These are phyloP conservation scores for Anastrepha ludens DNA, from an alignment of 1,140 invertebrate species.

Conservation along the genomic window DNA sequence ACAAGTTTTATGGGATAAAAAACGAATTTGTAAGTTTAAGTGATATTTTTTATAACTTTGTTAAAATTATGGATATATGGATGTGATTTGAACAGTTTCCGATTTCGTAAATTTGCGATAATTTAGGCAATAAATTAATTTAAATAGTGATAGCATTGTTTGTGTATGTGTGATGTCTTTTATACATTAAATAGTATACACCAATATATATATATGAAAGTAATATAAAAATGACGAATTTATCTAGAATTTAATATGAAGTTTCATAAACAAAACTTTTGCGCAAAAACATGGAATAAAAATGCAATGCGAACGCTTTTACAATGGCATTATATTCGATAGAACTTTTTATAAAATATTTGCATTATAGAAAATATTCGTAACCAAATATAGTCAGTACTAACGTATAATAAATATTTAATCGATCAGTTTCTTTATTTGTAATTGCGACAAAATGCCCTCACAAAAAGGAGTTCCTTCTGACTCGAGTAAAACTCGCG, in stretches of 20 bases:
- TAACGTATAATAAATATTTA: constrained; percentile 32
- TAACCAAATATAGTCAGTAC: constrained; percentile 14
- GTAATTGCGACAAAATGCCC: not conserved
- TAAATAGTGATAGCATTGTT: not conserved
- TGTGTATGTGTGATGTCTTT: not conserved
- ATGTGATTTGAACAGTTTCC: no score
- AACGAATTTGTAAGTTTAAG: not conserved
- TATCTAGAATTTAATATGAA: constrained; percentile 25
- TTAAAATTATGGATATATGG: not conserved
- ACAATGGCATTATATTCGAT: constrained; percentile 5
- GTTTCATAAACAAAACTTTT: constrained; percentile 6
- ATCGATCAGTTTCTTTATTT: not conserved
- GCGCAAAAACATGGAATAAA: not conserved
- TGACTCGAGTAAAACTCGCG: no score
- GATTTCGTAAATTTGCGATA: not conserved
- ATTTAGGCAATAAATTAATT: not conserved
- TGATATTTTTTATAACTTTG: not conserved
- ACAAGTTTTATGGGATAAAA: not conserved
- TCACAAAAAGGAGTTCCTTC: not conserved
- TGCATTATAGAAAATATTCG: constrained; percentile 22
- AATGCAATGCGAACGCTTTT: not conserved
- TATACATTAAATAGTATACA: no score
- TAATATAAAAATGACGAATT: constrained; percentile 18
- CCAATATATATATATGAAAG: not conserved
- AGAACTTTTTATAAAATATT: constrained; percentile 11